Conservation (phyloP, 92 coral and sea anemone species). For the Isaurus tuberculatus region DNA sequence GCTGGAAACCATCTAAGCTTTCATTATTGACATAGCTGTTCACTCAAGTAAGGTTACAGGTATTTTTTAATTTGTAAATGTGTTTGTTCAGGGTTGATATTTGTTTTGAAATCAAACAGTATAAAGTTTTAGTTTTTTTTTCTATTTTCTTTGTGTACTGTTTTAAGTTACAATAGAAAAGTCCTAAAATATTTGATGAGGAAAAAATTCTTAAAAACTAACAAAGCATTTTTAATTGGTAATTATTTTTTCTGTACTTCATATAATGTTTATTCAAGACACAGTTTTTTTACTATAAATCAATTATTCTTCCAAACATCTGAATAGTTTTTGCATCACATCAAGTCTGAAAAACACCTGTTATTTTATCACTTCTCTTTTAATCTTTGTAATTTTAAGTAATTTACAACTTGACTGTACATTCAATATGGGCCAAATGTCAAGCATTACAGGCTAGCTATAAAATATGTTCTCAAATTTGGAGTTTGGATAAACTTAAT, state of each 20-base stretch:
- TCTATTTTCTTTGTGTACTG: neutral
- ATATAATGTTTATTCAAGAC: neutral
- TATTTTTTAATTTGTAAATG: slow-evolving; percentile 24
- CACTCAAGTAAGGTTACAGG: slow-evolving; percentile 49
- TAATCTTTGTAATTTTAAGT: neutral
- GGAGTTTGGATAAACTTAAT: neutral
- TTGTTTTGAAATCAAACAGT: slow-evolving; percentile 15
- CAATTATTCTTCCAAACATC: neutral
- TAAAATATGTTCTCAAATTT: neutral
- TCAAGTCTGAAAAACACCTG: neutral
- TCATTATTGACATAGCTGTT: slow-evolving; percentile 36
- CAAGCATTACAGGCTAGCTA: neutral
- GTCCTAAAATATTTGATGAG: neutral
- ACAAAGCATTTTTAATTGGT: neutral
- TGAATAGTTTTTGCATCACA: slow-evolving; percentile 30
- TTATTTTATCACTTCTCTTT: neutral
- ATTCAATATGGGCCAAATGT: neutral
- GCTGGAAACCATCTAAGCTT: neutral
- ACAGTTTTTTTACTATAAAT: neutral
- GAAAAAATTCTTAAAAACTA: neutral
- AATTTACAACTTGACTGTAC: neutral
- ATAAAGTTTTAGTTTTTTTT: slow-evolving; percentile 2
- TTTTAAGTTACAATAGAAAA: neutral
- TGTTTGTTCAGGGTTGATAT: slow-evolving; percentile 1
- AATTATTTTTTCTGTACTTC: neutral